phyloP scores from a whole-genome alignment of 2,113 vertebrate species.

The Cololabis saira region DNA sequence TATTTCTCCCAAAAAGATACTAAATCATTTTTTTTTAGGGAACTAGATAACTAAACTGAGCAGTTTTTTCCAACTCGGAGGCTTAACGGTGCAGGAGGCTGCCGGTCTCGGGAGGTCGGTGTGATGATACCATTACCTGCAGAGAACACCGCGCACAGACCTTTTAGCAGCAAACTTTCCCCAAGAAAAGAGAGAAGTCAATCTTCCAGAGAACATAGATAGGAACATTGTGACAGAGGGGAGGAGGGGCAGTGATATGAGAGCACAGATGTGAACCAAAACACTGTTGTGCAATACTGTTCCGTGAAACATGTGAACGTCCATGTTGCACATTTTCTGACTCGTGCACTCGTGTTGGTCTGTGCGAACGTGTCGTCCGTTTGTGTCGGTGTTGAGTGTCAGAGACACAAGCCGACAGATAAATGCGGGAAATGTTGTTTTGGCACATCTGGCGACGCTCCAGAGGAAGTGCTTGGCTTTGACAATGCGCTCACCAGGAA shows the following conservation, averaged over 20 bases:
- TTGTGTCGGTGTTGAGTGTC: constrained; percentile 61
- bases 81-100: neutral
- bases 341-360: constrained; percentile 5
- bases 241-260: constrained; percentile 18
- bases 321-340: constrained; percentile 1
- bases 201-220: constrained; percentile 18
- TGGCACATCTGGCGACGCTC: constrained; percentile 70
- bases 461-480: constrained; percentile 83
- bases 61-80: neutral
- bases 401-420: constrained; percentile 53
- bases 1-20: no score
- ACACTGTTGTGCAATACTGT: constrained; percentile 52
- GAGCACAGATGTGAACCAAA: constrained; percentile 39
- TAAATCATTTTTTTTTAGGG: no score
- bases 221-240: constrained; percentile 19
- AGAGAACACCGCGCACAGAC: neutral
- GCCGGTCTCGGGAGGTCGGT: constrained; percentile 20
- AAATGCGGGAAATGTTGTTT: constrained; percentile 82
- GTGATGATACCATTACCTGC: constrained; percentile 7
- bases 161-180: no score
- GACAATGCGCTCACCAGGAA: constrained; percentile 85
- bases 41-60: no score
- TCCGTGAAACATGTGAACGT: constrained; percentile 1
- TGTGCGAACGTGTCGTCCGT: constrained; percentile 17
- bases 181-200: constrained; percentile 18